Percentiles rank a stretch among this genome's conserved stretches.
phyloP scores from a whole-genome alignment of 2,113 vertebrate genomes.

The Terrapene triunguis region DNA sequence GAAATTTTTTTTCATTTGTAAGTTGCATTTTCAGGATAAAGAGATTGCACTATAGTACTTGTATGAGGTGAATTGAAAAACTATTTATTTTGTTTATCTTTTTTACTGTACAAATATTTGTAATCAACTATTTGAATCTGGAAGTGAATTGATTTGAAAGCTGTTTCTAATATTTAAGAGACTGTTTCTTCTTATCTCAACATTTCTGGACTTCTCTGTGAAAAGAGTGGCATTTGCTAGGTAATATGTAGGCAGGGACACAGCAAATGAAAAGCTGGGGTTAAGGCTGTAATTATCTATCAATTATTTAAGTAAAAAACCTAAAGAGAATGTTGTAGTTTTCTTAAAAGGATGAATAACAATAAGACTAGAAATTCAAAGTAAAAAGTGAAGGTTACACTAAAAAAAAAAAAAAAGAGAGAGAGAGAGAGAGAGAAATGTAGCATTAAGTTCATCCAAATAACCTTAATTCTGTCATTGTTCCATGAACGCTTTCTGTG shows the following conservation, averaged over 20 bases:
- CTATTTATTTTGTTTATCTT: too few relatives aligned
- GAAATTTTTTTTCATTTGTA: too few relatives aligned
- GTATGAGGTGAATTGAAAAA: too few relatives aligned
- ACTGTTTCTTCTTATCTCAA: background rate
- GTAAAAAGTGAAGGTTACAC: accelerated
- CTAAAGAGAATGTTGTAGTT: background rate
- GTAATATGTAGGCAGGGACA: background rate
- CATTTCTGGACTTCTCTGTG: background rate
- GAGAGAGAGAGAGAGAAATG: background rate
- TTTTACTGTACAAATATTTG: too few relatives aligned
- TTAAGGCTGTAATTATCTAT: background rate
- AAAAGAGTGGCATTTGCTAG: background rate
- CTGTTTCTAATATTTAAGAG: background rate
- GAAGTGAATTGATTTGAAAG: background rate
- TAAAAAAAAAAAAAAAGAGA: background rate
- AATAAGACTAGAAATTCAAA: background rate
- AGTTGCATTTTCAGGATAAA: too few relatives aligned
- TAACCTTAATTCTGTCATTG: background rate
- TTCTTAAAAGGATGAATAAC: background rate
- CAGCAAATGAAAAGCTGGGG: background rate
- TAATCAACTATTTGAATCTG: background rate
- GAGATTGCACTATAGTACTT: too few relatives aligned
- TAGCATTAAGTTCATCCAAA: background rate
- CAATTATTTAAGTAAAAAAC: background rate
- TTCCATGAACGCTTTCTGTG: background rate